These are phyloP conservation scores for Zosterops pallidus DNA, from an alignment of 2,113 vertebrate genomes.

Conservation along the genomic window DNA sequence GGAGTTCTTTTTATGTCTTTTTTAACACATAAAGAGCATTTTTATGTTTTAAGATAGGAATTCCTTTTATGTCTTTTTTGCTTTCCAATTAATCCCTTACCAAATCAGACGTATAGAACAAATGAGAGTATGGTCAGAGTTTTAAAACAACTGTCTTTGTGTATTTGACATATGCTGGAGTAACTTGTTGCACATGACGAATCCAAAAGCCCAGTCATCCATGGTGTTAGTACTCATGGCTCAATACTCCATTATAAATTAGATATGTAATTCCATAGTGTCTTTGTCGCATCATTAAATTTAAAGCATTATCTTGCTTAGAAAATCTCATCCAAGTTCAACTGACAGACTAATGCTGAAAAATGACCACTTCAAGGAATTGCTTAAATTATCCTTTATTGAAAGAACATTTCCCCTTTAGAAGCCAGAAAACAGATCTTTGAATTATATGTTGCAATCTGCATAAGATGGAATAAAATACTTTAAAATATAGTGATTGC, in stretches of 20 bases:
- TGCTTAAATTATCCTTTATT: neutral
- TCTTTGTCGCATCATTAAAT: neutral
- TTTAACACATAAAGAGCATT: neutral
- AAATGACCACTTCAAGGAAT: constrained; percentile 3
- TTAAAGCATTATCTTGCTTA: neutral
- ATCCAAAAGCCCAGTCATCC: neutral
- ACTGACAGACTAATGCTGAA: neutral
- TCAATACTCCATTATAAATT: neutral
- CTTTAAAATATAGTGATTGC: neutral
- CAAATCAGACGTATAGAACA: neutral
- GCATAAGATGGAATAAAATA: neutral
- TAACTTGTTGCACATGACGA: neutral
- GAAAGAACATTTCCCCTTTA: neutral
- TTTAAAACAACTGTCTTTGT: neutral
- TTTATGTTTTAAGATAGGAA: neutral
- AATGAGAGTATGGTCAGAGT: neutral
- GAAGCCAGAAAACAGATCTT: neutral
- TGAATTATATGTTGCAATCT: neutral
- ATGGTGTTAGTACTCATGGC: neutral
- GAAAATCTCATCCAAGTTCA: neutral
- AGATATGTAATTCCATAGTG: neutral
- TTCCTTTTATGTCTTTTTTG: neutral
- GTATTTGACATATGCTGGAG: neutral
- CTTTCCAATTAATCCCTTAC: neutral
- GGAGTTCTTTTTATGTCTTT: neutral